Percentiles rank a stretch among this genome's conserved stretches.
Evolutionary conservation across 2,888 invertebrate genomes (phyloP).

Genomic region (Macrophya annulata): DNA sequence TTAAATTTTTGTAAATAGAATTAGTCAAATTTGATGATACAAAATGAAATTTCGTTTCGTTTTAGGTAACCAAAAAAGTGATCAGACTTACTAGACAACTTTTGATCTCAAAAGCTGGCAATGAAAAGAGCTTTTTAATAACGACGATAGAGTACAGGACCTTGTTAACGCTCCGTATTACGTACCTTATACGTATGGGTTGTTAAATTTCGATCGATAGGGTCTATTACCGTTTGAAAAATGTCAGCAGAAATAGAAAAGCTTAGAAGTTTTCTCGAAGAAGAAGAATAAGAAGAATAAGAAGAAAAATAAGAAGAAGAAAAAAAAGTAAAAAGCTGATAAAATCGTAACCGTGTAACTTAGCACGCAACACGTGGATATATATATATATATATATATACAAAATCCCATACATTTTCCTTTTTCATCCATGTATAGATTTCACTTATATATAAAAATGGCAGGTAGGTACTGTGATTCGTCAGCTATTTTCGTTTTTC

Average conservation of each 20-base stretch:
- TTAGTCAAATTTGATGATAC: neutral
- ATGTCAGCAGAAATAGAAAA: neutral
- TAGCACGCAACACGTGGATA: conserved; percentile 11
- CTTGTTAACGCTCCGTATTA: neutral
- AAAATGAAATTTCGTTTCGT: neutral
- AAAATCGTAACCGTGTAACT: neutral
- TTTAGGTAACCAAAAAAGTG: neutral
- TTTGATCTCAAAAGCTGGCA: neutral
- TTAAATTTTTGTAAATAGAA: neutral
- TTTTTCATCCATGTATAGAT: neutral
- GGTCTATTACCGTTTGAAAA: conserved; percentile 3
- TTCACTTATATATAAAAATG: conserved; percentile 13
- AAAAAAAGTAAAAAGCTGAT: neutral
- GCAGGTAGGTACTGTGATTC: conserved; percentile 20
- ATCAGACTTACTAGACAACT: neutral
- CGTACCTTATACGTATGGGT: neutral
- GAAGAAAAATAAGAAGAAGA: neutral
- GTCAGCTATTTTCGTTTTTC: conserved; percentile 31
- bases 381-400: no score
- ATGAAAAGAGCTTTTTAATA: conserved; percentile 11
- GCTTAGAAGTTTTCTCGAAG: neutral
- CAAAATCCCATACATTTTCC: neutral
- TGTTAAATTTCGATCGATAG: conserved; percentile 12
- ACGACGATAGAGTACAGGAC: neutral
- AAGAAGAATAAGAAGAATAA: neutral